A percentile compares a stretch with the other conserved stretches of the same genome.
These are phyloP conservation scores for Vesta saturnalis DNA, from an alignment of 2,888 invertebrate species.

Conservation along the genomic window DNA sequence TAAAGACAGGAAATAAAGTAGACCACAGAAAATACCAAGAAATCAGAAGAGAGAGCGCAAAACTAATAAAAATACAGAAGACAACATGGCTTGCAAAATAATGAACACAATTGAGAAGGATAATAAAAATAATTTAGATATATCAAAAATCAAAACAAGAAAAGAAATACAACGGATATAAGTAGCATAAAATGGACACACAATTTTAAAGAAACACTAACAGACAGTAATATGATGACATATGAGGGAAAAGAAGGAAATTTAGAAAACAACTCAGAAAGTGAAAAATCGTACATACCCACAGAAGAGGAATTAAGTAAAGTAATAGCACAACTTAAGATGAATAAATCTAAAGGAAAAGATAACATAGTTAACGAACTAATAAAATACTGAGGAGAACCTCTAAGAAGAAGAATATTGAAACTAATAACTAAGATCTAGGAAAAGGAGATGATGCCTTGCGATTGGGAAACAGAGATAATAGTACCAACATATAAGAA, in stretches of 20 bases:
- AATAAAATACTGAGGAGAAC: too few species aligned
- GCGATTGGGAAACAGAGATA: not conserved
- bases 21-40: not conserved
- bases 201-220: not conserved
- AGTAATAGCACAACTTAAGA: conserved; percentile 14
- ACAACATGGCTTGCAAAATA: not conserved
- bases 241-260: too few species aligned
- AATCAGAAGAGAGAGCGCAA: not conserved
- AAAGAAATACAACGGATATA: not conserved
- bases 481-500: not conserved
- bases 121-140: not conserved
- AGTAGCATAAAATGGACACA: not conserved
- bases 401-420: conserved; percentile 11
- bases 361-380: too few species aligned
- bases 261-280: too few species aligned
- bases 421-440: not conserved
- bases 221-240: too few species aligned
- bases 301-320: not conserved
- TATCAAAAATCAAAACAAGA: not conserved
- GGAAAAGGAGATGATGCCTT: not conserved
- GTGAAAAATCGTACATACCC: too few species aligned
- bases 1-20: too few species aligned
- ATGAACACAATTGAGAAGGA: not conserved
- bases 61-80: not conserved
- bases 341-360: too few species aligned